Evolutionary conservation across 2,113 vertebrate species (phyloP).

Genomic region (Callopanchax toddi): DNA sequence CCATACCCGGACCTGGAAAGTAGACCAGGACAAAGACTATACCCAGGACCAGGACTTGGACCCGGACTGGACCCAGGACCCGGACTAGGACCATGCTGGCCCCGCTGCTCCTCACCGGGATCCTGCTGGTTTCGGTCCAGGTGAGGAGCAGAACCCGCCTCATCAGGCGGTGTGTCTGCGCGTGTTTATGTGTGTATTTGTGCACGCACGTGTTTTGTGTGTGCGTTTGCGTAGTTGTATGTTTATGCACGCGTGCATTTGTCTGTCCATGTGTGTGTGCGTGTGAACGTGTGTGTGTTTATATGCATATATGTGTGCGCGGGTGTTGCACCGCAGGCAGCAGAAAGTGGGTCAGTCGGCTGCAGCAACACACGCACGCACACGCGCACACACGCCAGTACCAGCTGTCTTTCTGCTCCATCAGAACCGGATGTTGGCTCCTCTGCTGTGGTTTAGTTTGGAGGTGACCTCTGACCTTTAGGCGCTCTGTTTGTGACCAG

Average conservation of each 20-base stretch:
- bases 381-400: background rate
- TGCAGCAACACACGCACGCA: conserved; percentile 34
- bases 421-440: too few relatives aligned
- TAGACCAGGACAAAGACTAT: too few relatives aligned
- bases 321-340: conserved; percentile 21
- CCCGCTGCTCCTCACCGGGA: conserved; percentile 34
- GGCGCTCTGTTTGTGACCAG: too few relatives aligned
- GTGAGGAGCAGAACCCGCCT: conserved; percentile 48
- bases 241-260: background rate
- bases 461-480: too few relatives aligned
- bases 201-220: background rate
- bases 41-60: too few relatives aligned
- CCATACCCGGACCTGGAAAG: too few relatives aligned
- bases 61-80: too few relatives aligned
- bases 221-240: too few relatives aligned
- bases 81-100: conserved; percentile 46
- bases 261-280: background rate
- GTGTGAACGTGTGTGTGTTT: too few relatives aligned
- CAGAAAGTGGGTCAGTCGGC: conserved; percentile 77
- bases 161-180: background rate
- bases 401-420: too few relatives aligned
- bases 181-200: background rate
- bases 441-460: too few relatives aligned
- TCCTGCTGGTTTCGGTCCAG: conserved; percentile 59
- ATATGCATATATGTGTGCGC: too few relatives aligned